Evolutionary conservation across 2,113 vertebrate genomes (phyloP).

Genomic region (Nothocercus nigrocapillus): DNA sequence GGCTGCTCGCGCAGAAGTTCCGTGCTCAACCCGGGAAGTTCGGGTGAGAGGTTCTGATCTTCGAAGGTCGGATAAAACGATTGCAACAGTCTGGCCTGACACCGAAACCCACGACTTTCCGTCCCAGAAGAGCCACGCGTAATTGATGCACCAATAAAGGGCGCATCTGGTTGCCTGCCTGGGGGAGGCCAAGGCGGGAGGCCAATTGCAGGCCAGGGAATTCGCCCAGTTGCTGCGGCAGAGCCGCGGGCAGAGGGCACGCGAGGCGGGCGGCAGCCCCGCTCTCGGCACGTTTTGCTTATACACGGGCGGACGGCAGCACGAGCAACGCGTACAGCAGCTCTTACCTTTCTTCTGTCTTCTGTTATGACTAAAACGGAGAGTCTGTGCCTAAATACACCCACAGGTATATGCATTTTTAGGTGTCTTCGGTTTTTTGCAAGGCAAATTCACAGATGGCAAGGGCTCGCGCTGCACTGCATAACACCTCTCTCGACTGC

Average conservation of each 20-base stretch:
- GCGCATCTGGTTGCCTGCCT: neutral
- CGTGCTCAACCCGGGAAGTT: neutral
- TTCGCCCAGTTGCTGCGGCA: neutral
- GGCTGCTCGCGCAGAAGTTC: neutral
- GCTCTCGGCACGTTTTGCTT: fast-evolving
- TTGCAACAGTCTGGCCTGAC: neutral
- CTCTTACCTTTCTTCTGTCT: neutral
- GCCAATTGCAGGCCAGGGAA: neutral
- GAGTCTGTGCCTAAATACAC: neutral
- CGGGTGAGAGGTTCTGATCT: neutral
- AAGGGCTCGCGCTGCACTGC: fast-evolving
- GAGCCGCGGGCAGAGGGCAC: neutral
- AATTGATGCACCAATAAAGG: neutral
- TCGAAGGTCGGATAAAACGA: neutral
- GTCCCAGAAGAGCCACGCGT: neutral
- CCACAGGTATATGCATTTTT: neutral
- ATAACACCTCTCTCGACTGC: neutral
- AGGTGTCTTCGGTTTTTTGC: neutral
- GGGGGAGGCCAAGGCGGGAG: neutral
- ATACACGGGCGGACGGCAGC: neutral
- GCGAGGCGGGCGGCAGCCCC: neutral
- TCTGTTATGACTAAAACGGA: neutral
- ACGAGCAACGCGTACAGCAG: fast-evolving
- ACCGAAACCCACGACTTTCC: neutral
- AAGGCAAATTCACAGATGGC: neutral